phyloP scores from a whole-genome alignment of 2,888 invertebrate genomes.

The Pandemis cinnamomeana region DNA sequence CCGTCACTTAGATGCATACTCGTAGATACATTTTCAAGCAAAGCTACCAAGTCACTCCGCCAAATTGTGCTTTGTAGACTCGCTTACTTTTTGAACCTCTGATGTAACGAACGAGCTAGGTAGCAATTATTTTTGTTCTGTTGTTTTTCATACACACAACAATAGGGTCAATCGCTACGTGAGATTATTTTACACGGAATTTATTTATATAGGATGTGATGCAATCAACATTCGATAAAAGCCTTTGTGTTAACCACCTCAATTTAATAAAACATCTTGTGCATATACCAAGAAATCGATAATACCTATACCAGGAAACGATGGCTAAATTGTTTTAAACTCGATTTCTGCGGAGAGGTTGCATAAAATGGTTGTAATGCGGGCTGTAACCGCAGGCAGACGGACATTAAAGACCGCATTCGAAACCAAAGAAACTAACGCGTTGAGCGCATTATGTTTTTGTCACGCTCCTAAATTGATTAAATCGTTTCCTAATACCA shows the following conservation, averaged over 20 bases:
- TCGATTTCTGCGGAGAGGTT: conserved; percentile 5
- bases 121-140: conserved; percentile 19
- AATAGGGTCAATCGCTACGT: conserved; percentile 34
- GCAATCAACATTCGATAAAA: conserved; percentile 3
- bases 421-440: not conserved
- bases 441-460: not conserved
- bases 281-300: conserved; percentile 1
- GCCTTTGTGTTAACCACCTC: conserved; percentile 14
- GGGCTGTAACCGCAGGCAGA: not conserved
- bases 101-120: conserved; percentile 13
- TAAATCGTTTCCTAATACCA: not conserved
- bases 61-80: not conserved
- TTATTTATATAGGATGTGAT: conserved; percentile 15
- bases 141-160: conserved; percentile 21
- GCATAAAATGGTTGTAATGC: conserved; percentile 6
- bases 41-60: not conserved
- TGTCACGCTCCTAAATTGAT: conserved; percentile 1
- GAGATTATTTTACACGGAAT: conserved; percentile 26
- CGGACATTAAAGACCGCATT: not conserved
- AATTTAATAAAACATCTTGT: conserved; percentile 13
- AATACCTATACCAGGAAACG: conserved; percentile 6
- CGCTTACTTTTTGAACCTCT: not conserved
- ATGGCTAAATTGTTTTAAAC: conserved; percentile 3
- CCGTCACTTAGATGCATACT: too few species aligned
- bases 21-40: too few species aligned